Percentiles rank a stretch among this genome's conserved stretches.
Evolutionary conservation across 2,797 vertebrate genomes (phyloP).

Genomic region (Cuniculus paca): DNA sequence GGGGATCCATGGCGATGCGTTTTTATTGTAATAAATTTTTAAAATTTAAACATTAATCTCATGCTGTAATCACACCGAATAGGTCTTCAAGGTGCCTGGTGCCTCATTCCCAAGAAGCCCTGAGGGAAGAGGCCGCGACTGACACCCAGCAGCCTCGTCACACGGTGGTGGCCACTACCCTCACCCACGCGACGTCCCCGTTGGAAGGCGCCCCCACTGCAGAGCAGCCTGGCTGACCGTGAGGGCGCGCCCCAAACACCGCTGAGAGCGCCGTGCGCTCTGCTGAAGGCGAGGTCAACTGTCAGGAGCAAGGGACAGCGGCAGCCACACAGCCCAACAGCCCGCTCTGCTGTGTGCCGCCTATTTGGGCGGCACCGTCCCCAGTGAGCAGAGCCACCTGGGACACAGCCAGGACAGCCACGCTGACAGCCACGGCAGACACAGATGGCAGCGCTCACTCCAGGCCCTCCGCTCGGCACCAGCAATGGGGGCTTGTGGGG

Average conservation of each 20-base stretch:
- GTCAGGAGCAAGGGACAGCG: background rate
- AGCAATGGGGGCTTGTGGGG: background rate
- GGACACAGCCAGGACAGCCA: background rate
- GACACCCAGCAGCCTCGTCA: background rate
- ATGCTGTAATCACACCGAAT: background rate
- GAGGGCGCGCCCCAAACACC: background rate
- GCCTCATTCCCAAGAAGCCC: background rate
- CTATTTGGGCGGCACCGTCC: background rate
- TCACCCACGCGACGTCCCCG: background rate
- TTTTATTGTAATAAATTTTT: background rate
- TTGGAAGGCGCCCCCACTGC: background rate
- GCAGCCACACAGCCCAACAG: background rate
- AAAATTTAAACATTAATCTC: background rate
- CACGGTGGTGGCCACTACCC: background rate
- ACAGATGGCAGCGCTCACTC: background rate
- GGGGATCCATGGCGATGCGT: background rate
- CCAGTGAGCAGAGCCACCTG: background rate
- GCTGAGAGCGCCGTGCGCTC: background rate
- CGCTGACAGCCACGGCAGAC: background rate
- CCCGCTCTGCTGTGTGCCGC: background rate
- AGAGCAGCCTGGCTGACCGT: background rate
- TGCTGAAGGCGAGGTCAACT: background rate
- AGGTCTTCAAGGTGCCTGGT: background rate
- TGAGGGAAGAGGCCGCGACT: too few relatives aligned
- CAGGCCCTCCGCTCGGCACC: background rate